phyloP scores from a whole-genome alignment of 2,797 vertebrate genomes.

The Pantherophis vulpinus region DNA sequence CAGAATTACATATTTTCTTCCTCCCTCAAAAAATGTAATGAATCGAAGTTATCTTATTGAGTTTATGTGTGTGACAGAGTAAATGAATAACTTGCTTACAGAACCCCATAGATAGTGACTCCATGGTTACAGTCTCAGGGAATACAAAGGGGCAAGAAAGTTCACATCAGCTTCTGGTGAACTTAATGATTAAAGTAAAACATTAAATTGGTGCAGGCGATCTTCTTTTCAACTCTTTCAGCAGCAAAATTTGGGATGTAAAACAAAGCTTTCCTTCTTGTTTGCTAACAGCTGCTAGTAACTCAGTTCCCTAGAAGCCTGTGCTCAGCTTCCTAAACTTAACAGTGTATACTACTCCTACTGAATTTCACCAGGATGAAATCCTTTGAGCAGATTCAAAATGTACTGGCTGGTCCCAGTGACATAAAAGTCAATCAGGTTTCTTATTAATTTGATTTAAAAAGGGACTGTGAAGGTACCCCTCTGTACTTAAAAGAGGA shows the following conservation, averaged over 20 bases:
- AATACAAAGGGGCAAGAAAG: background rate
- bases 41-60: background rate
- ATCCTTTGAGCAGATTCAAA: background rate
- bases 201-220: background rate
- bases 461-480: background rate
- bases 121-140: background rate
- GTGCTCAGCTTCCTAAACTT: background rate
- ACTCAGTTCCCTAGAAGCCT: background rate
- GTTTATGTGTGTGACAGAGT: background rate
- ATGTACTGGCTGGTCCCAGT: background rate
- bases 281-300: background rate
- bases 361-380: background rate
- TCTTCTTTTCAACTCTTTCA: background rate
- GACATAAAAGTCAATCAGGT: background rate
- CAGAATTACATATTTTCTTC: background rate
- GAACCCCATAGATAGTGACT: background rate
- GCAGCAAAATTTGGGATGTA: background rate
- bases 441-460: background rate
- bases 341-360: background rate
- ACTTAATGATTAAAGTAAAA: constrained; percentile 7
- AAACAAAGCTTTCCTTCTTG: background rate
- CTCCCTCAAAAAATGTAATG: background rate
- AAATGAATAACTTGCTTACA: background rate
- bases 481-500: background rate
- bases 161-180: background rate